Conservation (phyloP, 1,140 invertebrate genomes). For the Ridgeia piscesae region DNA sequence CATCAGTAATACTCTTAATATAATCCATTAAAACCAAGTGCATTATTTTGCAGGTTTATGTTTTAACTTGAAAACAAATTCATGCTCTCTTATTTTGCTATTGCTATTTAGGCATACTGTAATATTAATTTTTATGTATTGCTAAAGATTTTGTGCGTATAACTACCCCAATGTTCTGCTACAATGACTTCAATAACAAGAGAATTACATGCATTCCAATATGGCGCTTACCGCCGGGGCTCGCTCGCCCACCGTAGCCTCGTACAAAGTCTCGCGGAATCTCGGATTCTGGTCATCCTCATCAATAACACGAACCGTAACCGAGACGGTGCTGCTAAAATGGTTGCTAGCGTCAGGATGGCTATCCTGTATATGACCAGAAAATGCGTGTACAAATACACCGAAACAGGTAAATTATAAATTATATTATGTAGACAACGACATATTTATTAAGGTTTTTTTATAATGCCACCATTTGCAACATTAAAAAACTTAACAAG, state of each 20-base stretch:
- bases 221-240: not conserved
- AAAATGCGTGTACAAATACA: not conserved
- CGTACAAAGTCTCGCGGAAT: constrained; percentile 3
- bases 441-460: not conserved
- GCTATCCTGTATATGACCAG: not conserved
- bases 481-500: not conserved
- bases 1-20: too few species aligned
- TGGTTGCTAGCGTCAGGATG: not conserved
- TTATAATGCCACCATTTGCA: not conserved
- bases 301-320: not conserved
- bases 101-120: not conserved
- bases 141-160: not conserved
- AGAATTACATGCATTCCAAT: not conserved
- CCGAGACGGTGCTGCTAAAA: not conserved
- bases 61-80: too few species aligned
- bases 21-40: too few species aligned
- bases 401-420: not conserved
- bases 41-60: too few species aligned
- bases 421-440: too few species aligned
- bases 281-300: not conserved
- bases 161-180: not conserved
- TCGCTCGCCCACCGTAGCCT: not conserved
- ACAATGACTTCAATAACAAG: not conserved
- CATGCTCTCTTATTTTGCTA: too few species aligned
- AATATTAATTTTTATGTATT: not conserved